Percentiles rank a stretch among this genome's conserved stretches.
phyloP scores from a whole-genome alignment of 2,797 vertebrate species.

The Alosa sapidissima region DNA sequence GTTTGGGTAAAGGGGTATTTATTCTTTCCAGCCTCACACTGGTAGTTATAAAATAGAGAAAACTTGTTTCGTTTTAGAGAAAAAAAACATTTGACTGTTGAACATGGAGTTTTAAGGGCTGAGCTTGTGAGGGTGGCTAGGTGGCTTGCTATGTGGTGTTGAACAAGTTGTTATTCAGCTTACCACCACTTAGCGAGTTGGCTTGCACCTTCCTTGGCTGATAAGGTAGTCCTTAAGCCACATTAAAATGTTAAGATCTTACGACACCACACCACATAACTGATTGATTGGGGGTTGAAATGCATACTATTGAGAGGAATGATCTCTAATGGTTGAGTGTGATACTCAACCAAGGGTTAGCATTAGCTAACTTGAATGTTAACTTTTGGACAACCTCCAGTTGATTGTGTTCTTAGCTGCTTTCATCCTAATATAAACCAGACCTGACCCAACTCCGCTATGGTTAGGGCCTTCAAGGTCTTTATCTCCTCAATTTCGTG shows the following conservation, averaged over 20 bases:
- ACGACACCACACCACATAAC: neutral
- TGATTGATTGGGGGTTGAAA: neutral
- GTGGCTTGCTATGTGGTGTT: slow-evolving; percentile 20
- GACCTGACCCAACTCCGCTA: neutral
- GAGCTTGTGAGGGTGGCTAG: slow-evolving; percentile 15
- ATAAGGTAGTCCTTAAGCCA: neutral
- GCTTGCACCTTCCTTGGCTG: slow-evolving; percentile 11
- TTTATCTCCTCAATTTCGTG: neutral
- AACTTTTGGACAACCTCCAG: slow-evolving; percentile 64
- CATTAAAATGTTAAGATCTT: neutral
- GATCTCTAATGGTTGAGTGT: neutral
- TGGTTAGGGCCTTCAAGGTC: neutral
- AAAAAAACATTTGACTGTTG: slow-evolving; percentile 14
- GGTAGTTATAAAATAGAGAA: neutral
- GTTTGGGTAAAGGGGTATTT: neutral
- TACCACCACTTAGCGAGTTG: slow-evolving; percentile 17
- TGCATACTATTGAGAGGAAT: too few species aligned
- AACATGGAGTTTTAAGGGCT: slow-evolving; percentile 3
- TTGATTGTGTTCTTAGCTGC: slow-evolving; percentile 52
- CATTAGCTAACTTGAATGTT: slow-evolving; percentile 43
- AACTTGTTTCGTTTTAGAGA: neutral
- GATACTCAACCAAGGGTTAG: neutral
- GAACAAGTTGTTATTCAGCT: slow-evolving; percentile 23
- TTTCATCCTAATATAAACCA: slow-evolving; percentile 14
- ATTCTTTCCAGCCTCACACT: neutral